Conservation (phyloP, 2,113 vertebrate genomes). For the Corythaixoides concolor region DNA sequence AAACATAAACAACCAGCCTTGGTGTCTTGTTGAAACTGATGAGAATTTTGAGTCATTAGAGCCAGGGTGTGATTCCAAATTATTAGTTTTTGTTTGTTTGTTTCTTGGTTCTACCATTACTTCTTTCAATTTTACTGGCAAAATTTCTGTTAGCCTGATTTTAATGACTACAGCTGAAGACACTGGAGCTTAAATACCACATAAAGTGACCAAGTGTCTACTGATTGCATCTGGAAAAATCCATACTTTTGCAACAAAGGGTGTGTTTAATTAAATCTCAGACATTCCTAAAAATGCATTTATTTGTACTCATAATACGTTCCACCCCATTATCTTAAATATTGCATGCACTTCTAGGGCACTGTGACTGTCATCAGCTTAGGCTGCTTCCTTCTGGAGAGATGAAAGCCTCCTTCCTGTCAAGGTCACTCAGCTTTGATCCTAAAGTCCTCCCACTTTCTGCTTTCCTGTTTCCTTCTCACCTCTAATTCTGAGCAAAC, state of each 20-base stretch:
- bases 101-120: background rate
- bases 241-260: background rate
- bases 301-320: background rate
- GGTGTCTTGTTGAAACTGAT: background rate
- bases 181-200: background rate
- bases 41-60: background rate
- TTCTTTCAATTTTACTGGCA: background rate
- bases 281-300: background rate
- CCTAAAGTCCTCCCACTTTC: background rate
- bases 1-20: background rate
- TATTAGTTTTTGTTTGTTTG: too few species aligned
- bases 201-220: background rate
- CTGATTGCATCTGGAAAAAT: background rate
- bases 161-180: background rate
- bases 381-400: background rate
- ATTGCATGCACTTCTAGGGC: background rate
- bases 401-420: conserved; percentile 9
- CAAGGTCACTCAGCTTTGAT: conserved; percentile 45
- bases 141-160: background rate
- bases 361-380: background rate
- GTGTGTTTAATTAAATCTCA: background rate
- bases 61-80: background rate
- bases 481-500: background rate
- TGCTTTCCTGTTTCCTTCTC: background rate
- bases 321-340: background rate